Evolutionary conservation across 2,113 vertebrate genomes (phyloP).

Genomic region (Arothron firmamentum): DNA sequence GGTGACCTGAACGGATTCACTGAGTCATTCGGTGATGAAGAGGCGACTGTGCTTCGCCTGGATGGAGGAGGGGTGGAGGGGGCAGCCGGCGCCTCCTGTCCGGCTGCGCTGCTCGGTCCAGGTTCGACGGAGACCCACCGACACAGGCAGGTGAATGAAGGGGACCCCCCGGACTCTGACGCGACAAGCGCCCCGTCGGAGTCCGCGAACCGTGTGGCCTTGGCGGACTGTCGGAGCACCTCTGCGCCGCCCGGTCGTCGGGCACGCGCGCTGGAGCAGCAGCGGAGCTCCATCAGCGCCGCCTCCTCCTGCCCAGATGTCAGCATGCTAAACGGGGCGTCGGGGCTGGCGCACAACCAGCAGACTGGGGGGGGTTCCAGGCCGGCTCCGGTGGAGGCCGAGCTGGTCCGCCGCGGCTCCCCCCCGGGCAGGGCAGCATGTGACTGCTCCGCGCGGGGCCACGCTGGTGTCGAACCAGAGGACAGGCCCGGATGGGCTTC

Average conservation of each 20-base stretch:
- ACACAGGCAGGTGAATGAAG: constrained; percentile 8
- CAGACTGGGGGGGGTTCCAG: background rate
- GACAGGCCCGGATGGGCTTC: background rate
- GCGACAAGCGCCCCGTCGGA: background rate
- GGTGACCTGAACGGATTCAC: constrained; percentile 66
- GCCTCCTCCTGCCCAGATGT: background rate
- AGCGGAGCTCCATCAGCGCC: constrained; percentile 6
- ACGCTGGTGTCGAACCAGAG: background rate
- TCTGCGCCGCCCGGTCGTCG: background rate
- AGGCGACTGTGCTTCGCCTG: constrained; percentile 12
- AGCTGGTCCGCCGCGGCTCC: constrained; percentile 70
- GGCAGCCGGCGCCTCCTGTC: constrained; percentile 36
- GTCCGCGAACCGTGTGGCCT: background rate
- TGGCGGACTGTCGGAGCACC: no score
- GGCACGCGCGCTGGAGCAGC: constrained; percentile 6
- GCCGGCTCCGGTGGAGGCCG: constrained; percentile 2
- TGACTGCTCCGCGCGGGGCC: background rate
- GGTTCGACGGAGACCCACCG: constrained; percentile 14
- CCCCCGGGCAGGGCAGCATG: constrained; percentile 21
- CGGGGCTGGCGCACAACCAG: constrained; percentile 20
- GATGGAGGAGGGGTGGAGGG: constrained; percentile 10
- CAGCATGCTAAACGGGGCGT: constrained; percentile 38
- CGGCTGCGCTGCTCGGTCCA: constrained; percentile 27
- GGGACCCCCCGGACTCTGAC: background rate
- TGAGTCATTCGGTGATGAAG: constrained; percentile 43